Percentiles rank a stretch among this genome's conserved stretches.
Evolutionary conservation across 53 echinoderm and acorn worm species (phyloP).

Genomic region (Henricia sp.): DNA sequence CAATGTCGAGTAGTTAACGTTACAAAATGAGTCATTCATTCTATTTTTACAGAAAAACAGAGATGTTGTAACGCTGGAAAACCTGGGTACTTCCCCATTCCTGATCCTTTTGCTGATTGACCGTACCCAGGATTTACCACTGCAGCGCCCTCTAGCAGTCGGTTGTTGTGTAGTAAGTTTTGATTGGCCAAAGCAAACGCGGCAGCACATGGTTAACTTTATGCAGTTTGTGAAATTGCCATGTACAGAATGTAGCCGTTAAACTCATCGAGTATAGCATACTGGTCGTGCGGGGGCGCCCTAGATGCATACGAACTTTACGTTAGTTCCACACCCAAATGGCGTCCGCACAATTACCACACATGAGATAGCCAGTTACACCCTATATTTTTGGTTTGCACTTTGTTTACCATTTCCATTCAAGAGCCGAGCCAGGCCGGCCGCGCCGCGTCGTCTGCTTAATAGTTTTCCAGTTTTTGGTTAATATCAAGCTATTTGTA

Average conservation of each 20-base stretch:
- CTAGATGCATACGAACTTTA: too few relatives aligned
- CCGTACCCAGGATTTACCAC: not conserved
- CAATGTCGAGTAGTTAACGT: not conserved
- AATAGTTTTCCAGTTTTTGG: not conserved
- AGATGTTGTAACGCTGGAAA: constrained; percentile 27
- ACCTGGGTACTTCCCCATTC: constrained; percentile 55
- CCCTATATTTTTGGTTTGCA: not conserved
- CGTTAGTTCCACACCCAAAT: too few relatives aligned
- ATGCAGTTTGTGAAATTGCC: not conserved
- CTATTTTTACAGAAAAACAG: constrained; percentile 18
- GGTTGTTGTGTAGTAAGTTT: not conserved
- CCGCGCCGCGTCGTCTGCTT: constrained; percentile 27
- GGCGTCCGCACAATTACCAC: not conserved
- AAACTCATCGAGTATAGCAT: too few relatives aligned
- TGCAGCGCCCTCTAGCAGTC: constrained; percentile 31
- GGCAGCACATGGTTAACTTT: not conserved
- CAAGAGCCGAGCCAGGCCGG: too few relatives aligned
- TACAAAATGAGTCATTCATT: constrained; percentile 10
- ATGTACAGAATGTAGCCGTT: too few relatives aligned
- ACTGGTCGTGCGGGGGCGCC: too few relatives aligned
- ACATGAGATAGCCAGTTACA: not conserved
- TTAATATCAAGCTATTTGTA: not conserved
- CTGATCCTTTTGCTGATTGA: not conserved
- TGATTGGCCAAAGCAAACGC: constrained; percentile 28
- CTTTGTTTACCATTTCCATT: too few relatives aligned